Evolutionary conservation across 1,140 invertebrate genomes (phyloP).

Genomic region (Drosophila bipectinata): DNA sequence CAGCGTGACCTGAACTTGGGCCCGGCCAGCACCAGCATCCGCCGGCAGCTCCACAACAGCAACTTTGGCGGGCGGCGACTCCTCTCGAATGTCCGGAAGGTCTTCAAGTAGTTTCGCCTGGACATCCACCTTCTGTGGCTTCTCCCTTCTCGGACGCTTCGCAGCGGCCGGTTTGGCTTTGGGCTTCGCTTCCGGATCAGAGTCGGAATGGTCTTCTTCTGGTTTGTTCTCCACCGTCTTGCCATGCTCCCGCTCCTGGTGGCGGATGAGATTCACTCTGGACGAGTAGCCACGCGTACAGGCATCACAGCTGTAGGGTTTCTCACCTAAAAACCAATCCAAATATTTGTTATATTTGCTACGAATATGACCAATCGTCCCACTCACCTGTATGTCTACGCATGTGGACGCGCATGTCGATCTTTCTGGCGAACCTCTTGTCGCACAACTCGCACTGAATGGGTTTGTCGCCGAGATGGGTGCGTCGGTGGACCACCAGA

Average conservation of each 20-base stretch:
- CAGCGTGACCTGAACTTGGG: conserved; percentile 72
- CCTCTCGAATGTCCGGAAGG: conserved; percentile 56
- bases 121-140: conserved; percentile 62
- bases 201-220: conserved; percentile 2
- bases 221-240: conserved; percentile 3
- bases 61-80: conserved; percentile 7
- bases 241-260: conserved; percentile 71
- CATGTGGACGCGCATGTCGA: conserved; percentile 86
- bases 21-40: conserved; percentile 60
- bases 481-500: conserved; percentile 73
- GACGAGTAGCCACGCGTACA: conserved; percentile 77
- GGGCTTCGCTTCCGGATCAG: conserved; percentile 13
- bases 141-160: conserved; percentile 61
- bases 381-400: conserved; percentile 86
- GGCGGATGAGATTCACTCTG: conserved; percentile 67
- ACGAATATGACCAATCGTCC: background rate
- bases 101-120: conserved; percentile 60
- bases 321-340: conserved; percentile 53
- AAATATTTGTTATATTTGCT: background rate
- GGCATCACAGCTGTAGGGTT: conserved; percentile 67
- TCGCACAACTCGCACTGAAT: conserved; percentile 85
- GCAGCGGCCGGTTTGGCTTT: conserved; percentile 15
- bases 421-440: conserved; percentile 86
- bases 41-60: conserved; percentile 35
- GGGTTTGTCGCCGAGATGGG: conserved; percentile 85